Conservation (phyloP, 2,113 vertebrate species). For the rabbit (Oryctolagus cuniculus) region mOryCun1.1 NC_091439.1:25046001-25046500, state of each 20-base stretch:
- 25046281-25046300: background rate
- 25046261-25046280: background rate
- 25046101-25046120: background rate
- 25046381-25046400: background rate
- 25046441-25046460: no score
- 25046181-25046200: background rate
- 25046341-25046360: background rate
- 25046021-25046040: no score
- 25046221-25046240: background rate
- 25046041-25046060: background rate
- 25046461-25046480: no score
- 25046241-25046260: fast-evolving
- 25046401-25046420: background rate
- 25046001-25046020: no score
- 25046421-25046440: no score
- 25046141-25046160: background rate
- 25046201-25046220: background rate
- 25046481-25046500: no score
- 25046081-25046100: background rate
- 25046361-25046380: background rate
- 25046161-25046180: background rate
- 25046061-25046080: background rate
- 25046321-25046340: background rate
- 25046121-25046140: background rate
- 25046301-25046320: background rate